phyloP scores from a whole-genome alignment of 2,888 invertebrate genomes.

The Synanthedon formicaeformis region DNA sequence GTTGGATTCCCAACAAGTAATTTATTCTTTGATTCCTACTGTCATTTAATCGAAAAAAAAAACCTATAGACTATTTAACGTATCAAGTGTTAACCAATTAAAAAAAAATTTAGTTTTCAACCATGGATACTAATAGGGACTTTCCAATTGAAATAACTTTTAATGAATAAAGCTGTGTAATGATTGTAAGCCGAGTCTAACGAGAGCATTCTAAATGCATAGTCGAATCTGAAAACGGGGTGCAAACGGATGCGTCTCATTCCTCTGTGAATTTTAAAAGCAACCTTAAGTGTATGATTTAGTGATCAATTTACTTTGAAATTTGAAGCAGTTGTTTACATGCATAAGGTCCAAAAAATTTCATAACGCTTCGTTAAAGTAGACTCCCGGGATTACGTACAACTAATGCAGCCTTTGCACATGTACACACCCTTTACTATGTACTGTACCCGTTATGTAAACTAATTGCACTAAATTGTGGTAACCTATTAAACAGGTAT shows the following conservation, averaged over 20 bases:
- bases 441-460: too few species aligned
- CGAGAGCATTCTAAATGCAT: constrained; percentile 36
- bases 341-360: constrained; percentile 46
- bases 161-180: constrained; percentile 3
- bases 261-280: constrained; percentile 10
- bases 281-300: constrained; percentile 12
- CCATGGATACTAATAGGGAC: not conserved
- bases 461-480: too few species aligned
- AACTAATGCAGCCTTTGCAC: constrained; percentile 2
- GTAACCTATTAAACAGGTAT: too few species aligned
- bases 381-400: constrained; percentile 45
- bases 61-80: too few species aligned
- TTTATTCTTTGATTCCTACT: too few species aligned
- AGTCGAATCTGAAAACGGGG: constrained; percentile 29
- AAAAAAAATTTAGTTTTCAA: too few species aligned
- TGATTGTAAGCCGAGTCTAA: constrained; percentile 11
- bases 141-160: not conserved
- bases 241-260: constrained; percentile 15
- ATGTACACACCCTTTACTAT: too few species aligned
- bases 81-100: too few species aligned
- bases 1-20: not conserved
- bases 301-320: constrained; percentile 19
- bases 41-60: too few species aligned
- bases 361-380: constrained; percentile 47
- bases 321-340: constrained; percentile 33